These are phyloP conservation scores for Pyrocoelia pectoralis DNA, from an alignment of 2,888 invertebrate genomes.

Conservation along the genomic window DNA sequence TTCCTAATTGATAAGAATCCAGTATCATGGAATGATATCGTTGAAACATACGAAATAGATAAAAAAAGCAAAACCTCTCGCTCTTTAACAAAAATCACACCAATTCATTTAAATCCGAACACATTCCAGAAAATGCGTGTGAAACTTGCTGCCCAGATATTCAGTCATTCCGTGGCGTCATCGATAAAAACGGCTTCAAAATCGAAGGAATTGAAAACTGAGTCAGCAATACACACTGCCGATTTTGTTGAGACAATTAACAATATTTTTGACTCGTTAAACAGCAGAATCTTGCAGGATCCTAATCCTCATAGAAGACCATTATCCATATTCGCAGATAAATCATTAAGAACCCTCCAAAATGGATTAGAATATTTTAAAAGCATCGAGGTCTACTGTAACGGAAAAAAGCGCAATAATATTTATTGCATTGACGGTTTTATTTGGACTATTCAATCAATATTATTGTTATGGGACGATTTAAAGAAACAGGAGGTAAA, in stretches of 20 bases:
- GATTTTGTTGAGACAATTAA: constrained; percentile 35
- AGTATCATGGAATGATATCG: constrained; percentile 34
- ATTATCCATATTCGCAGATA: constrained; percentile 26
- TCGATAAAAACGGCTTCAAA: constrained; percentile 14
- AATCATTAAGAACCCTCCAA: not conserved
- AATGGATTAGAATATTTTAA: constrained; percentile 18
- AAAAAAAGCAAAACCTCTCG: constrained; percentile 22
- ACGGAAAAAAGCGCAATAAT: constrained; percentile 17
- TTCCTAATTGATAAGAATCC: constrained; percentile 7
- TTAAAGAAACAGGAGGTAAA: constrained; percentile 12
- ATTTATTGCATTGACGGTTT: constrained; percentile 30
- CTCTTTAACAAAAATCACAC: constrained; percentile 27
- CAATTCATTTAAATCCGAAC: constrained; percentile 15
- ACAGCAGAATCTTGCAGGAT: constrained; percentile 1
- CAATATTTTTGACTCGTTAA: constrained; percentile 26
- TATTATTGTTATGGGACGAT: constrained; percentile 25
- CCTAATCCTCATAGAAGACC: constrained; percentile 15
- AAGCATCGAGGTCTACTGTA: constrained; percentile 19
- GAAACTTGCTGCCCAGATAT: constrained; percentile 32
- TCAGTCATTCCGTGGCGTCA: constrained; percentile 22
- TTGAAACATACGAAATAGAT: constrained; percentile 27
- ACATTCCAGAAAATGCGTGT: constrained; percentile 34
- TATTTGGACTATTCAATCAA: constrained; percentile 20
- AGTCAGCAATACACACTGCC: constrained; percentile 29
- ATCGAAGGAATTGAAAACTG: constrained; percentile 14